Base-by-base conservation (phyloP, 2,797 vertebrate genomes). In the Catostomus latipinnis region DNA sequence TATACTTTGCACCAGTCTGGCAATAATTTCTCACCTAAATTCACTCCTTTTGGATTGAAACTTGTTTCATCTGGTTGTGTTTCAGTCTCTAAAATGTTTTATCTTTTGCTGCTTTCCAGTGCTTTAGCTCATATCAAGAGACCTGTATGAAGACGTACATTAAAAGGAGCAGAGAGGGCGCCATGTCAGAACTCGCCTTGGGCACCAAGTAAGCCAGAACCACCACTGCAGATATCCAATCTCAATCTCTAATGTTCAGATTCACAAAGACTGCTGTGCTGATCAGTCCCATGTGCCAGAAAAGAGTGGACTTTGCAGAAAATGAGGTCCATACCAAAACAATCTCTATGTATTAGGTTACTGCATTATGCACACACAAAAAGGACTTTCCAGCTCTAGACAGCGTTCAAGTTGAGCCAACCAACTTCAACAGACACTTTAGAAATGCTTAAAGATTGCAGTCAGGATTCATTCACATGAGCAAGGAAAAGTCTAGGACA, bases 1-100 rank as follows among this genome's bases (percentile, higher is more conserved):
- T 62, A 61, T 53, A 78, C 67, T 78, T 71, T 78, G 56, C 76
- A 53, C 57, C 67, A 70, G 67, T 78, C 76, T 78, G 76, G 76
- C 67, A 78, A 69, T 70, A 46, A 71, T 78, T 78, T 78, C 76
- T 78, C 76, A 78, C 76, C 67, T 71, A 78, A 52, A 53, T 54
- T 71, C 67, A 3, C 76, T 78, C 22, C n/a, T 60, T 46, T 78
- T 16, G 10, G 67, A 46, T 49, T 71, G 66, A 71, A 78, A 71
- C 76, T 71, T 61, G 22, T 70, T 78, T 67, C 76, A 78, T 78
- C 76, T 78, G 75, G 65, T 77, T 45, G 76, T 49, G 22, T 71
- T 78, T 78, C 46, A 61, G 18, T 45, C 9, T 77, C 56, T 69
- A 69, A 77, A 66, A 46, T 60, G 43, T 61, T 57, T 71, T 71